Evolutionary conservation across 2,113 vertebrate genomes (phyloP).

Genomic region (Sinocyclocheilus grahami): DNA sequence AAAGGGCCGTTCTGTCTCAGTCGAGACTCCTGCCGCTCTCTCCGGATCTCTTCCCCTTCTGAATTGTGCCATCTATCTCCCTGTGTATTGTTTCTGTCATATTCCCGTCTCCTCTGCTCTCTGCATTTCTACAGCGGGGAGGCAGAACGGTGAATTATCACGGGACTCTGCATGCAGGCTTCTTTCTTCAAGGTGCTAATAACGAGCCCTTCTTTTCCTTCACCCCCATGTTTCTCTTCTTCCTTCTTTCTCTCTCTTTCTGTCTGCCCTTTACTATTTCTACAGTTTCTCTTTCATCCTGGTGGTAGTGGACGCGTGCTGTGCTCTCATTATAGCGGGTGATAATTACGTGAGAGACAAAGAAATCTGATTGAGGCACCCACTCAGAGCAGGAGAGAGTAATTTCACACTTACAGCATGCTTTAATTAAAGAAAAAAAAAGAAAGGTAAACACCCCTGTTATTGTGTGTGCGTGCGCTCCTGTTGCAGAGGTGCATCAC

Average conservation of each 20-base stretch:
- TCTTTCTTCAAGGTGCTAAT: slow-evolving; percentile 65
- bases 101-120: slow-evolving; percentile 20
- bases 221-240: slow-evolving; percentile 6
- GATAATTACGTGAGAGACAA: slow-evolving; percentile 80
- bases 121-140: slow-evolving; percentile 55
- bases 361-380: slow-evolving; percentile 76
- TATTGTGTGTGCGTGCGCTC: slow-evolving; percentile 41
- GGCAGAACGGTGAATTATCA: slow-evolving; percentile 69
- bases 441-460: slow-evolving; percentile 64
- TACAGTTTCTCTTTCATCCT: slow-evolving; percentile 54
- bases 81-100: slow-evolving; percentile 49
- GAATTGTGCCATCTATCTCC: slow-evolving; percentile 80
- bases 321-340: slow-evolving; percentile 67
- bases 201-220: slow-evolving; percentile 41
- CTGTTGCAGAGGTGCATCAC: neutral
- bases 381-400: slow-evolving; percentile 80
- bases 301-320: slow-evolving; percentile 51
- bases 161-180: slow-evolving; percentile 56
- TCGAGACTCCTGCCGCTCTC: slow-evolving; percentile 78
- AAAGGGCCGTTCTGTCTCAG: slow-evolving; percentile 76
- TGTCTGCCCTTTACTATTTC: slow-evolving; percentile 6
- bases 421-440: slow-evolving; percentile 77
- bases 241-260: slow-evolving; percentile 40
- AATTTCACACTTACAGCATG: slow-evolving; percentile 84
- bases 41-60: slow-evolving; percentile 49